These are phyloP conservation scores for Seira musarum DNA, from an alignment of 2,888 invertebrate genomes.

Conservation along the genomic window DNA sequence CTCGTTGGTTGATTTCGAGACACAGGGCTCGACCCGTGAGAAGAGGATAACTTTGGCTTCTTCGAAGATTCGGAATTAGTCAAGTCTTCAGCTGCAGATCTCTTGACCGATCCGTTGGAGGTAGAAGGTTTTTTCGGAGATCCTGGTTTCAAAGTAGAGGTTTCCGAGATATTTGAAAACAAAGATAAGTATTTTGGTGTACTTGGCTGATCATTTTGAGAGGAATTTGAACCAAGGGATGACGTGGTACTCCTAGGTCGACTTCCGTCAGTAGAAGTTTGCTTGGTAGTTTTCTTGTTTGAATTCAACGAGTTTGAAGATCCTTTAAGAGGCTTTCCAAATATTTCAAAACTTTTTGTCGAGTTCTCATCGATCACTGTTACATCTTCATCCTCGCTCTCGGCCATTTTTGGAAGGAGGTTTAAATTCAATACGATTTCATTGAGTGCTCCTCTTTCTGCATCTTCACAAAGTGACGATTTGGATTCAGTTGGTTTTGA, in stretches of 20 bases:
- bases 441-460: slow-evolving; percentile 48
- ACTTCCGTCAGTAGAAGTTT: too few species aligned
- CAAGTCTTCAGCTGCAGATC: slow-evolving; percentile 29
- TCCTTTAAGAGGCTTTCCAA: slow-evolving; percentile 42
- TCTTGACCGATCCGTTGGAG: slow-evolving; percentile 7
- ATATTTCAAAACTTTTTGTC: slow-evolving; percentile 16
- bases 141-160: too few species aligned
- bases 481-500: slow-evolving; percentile 7
- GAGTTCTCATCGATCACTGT: background rate
- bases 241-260: too few species aligned
- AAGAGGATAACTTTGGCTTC: slow-evolving; percentile 21
- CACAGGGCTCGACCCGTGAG: background rate
- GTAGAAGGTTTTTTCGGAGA: too few species aligned
- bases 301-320: background rate
- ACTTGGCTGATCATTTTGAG: too few species aligned
- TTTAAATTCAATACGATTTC: slow-evolving; percentile 59
- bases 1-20: background rate
- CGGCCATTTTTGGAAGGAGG: slow-evolving; percentile 23
- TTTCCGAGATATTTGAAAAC: too few species aligned
- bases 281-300: background rate
- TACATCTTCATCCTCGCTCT: slow-evolving; percentile 35
- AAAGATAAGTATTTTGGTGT: too few species aligned
- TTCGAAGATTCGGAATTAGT: background rate
- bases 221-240: too few species aligned
- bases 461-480: background rate